Percentiles rank a stretch among this genome's conserved stretches.
These are phyloP conservation scores for Pogona vitticeps DNA, from an alignment of 2,113 vertebrate species.

Conservation along the genomic window DNA sequence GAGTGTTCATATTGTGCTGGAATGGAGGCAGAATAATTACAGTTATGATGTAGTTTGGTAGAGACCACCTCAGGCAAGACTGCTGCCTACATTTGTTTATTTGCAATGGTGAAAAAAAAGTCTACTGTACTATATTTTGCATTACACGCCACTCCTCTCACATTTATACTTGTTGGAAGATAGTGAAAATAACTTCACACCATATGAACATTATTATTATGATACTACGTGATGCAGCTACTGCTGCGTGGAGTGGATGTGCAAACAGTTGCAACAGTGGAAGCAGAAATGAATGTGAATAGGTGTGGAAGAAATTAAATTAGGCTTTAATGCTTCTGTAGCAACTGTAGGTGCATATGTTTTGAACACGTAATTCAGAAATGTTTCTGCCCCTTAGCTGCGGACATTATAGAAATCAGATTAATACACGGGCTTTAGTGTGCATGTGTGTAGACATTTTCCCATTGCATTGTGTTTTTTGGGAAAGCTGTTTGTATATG, in stretches of 20 bases:
- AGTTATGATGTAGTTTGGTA: background rate
- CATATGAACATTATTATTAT: background rate
- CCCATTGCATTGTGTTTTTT: background rate
- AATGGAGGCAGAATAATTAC: background rate
- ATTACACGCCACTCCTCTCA: background rate
- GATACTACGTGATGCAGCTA: background rate
- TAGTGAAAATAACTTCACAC: background rate
- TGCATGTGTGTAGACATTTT: background rate
- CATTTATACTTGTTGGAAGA: background rate
- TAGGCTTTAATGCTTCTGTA: no score
- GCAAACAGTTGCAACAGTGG: background rate
- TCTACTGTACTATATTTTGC: background rate
- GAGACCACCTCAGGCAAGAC: background rate
- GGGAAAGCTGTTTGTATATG: background rate
- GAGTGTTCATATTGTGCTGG: background rate
- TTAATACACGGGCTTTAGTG: background rate
- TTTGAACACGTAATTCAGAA: no score
- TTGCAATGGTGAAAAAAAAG: background rate
- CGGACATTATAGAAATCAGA: background rate
- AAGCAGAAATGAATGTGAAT: background rate
- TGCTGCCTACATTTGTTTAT: background rate
- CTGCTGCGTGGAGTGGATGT: background rate
- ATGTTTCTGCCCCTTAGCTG: no score
- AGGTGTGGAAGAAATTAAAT: background rate
- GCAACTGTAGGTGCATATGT: no score